These are phyloP conservation scores for Chorisops tibialis DNA, from an alignment of 2,888 invertebrate species.

Conservation along the genomic window DNA sequence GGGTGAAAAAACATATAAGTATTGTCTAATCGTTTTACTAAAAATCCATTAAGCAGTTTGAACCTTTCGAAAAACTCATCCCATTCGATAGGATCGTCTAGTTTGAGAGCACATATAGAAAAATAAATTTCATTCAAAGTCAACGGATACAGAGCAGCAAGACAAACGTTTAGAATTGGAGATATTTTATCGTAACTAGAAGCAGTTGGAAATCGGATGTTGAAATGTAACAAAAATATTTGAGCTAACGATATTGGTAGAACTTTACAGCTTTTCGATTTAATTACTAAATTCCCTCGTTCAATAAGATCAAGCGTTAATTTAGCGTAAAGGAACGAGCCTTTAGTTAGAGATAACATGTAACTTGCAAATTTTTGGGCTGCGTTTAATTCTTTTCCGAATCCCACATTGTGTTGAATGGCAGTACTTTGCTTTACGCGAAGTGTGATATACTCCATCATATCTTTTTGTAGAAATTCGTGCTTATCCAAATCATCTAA, in stretches of 20 bases:
- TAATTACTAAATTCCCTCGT: conserved; percentile 85
- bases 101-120: conserved; percentile 82
- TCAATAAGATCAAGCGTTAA: conserved; percentile 88
- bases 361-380: conserved; percentile 80
- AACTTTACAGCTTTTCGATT: conserved; percentile 91
- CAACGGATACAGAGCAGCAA: conserved; percentile 87
- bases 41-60: conserved; percentile 78
- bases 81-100: conserved; percentile 79
- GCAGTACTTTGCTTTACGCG: conserved; percentile 76
- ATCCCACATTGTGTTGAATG: conserved; percentile 79
- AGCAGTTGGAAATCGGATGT: conserved; percentile 84
- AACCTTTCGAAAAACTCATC: conserved; percentile 87
- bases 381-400: conserved; percentile 54
- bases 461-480: conserved; percentile 78
- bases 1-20: conserved; percentile 98
- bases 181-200: conserved; percentile 87
- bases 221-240: conserved; percentile 88
- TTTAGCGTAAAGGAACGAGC: conserved; percentile 90
- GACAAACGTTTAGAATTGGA: conserved; percentile 82
- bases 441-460: conserved; percentile 82
- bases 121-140: conserved; percentile 89
- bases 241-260: conserved; percentile 84
- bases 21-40: conserved; percentile 86
- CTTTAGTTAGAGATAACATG: conserved; percentile 75
- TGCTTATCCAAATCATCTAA: conserved; percentile 65